Evolutionary conservation across 2,888 invertebrate species (phyloP), one percentile per base, ranked within the genome.

Genomic region (Drosophila seclusa): DNA sequence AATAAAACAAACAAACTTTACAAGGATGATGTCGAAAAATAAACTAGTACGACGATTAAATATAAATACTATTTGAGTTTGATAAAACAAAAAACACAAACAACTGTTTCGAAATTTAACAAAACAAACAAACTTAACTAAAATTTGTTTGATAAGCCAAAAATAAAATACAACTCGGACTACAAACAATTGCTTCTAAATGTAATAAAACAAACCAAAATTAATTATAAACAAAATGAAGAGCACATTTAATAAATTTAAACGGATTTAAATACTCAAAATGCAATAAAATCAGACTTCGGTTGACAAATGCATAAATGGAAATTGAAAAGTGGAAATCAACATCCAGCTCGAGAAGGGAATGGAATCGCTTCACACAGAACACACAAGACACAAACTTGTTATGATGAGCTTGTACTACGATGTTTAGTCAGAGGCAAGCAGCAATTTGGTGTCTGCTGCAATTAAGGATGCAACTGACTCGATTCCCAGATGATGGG

Each of bases 401-500:
- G n/a, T 10, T 40, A 0, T 1, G 10, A n/a, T n/a, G n/a, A 31
- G 31, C 31, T 10, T 2, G 32, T 32, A 4, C 4, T 11, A 32
- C 1, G 4, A 4, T 32, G 32, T 32, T 32, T 32, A 11, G 32
- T 32, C 32, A 32, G 16, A 8, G 24, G 24, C 16, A 45, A 45
- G 45, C 21, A 57, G 63, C 76, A 72, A 72, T 75, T 60, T 54
- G 21, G 40, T 29, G 66, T 42, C 53, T 64, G 61, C 60, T 68
- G 68, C 52, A 78, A 71, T 79, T 70, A 69, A 64, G 85, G 78
- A 74, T 71, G 85, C 87, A 87, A 87, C 82, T 87, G 83, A 76
- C 83, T 84, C 76, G 73, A 73, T 81, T 84, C 76, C 79, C 70
- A 71, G 68, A 62, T 59, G 73, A 78, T 59, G 78, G 36, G 64